Evolutionary conservation across 2,797 vertebrate species (phyloP).

Genomic region (Rhabdomys pumilio): DNA sequence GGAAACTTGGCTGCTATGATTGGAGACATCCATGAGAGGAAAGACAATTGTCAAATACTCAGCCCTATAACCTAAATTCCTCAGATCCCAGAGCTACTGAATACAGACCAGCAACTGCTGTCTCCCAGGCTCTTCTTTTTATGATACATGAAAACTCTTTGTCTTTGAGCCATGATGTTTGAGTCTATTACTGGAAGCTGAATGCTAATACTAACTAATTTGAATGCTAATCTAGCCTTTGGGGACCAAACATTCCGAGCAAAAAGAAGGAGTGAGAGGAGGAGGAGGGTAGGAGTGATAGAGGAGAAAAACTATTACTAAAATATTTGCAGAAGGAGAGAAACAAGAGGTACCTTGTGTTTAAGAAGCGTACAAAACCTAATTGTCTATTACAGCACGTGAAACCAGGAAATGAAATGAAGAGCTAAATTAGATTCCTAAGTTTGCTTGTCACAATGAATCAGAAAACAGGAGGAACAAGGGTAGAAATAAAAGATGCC

Average conservation of each 20-base stretch:
- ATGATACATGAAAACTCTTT: background rate
- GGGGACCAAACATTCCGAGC: background rate
- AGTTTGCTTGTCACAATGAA: background rate
- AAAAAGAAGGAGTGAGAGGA: background rate
- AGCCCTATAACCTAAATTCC: background rate
- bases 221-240: background rate
- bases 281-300: rapidly evolving
- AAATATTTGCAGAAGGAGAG: background rate
- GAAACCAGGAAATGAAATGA: background rate
- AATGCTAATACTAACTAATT: background rate
- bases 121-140: background rate
- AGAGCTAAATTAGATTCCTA: background rate
- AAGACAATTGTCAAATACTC: background rate
- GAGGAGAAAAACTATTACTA: background rate
- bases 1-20: background rate
- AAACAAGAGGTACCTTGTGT: background rate
- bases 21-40: background rate
- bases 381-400: background rate
- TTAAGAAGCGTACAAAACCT: background rate
- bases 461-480: constrained; percentile 28
- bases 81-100: background rate
- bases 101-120: background rate
- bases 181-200: background rate
- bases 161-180: background rate
- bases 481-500: background rate